These are phyloP conservation scores for Petrolisthes manimaculis DNA, from an alignment of 2,888 invertebrate species.

Conservation along the genomic window DNA sequence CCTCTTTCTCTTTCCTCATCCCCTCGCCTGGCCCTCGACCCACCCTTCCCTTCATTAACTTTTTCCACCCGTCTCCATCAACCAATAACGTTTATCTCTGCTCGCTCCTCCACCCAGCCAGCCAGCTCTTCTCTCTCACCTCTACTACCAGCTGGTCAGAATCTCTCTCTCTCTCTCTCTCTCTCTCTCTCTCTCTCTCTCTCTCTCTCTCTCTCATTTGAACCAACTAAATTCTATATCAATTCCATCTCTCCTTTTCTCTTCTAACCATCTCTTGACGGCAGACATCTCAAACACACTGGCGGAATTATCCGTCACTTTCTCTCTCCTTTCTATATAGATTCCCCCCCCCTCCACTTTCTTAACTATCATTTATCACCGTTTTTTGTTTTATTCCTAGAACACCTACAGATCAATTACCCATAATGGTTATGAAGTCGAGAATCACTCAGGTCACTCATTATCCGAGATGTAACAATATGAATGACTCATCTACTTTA, in stretches of 20 bases:
- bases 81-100: slow-evolving; percentile 42
- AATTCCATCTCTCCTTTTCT: background rate
- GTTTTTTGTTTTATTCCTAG: too few species aligned
- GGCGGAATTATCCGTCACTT: too few species aligned
- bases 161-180: slow-evolving; percentile 7
- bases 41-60: slow-evolving; percentile 29
- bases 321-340: too few species aligned
- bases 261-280: background rate
- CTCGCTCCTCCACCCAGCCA: background rate
- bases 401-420: too few species aligned
- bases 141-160: background rate
- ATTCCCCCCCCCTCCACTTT: too few species aligned
- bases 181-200: background rate
- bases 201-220: background rate
- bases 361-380: too few species aligned
- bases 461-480: too few species aligned
- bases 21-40: background rate
- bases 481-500: too few species aligned
- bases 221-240: background rate
- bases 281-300: too few species aligned
- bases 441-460: too few species aligned
- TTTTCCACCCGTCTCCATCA: slow-evolving; percentile 40
- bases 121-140: background rate
- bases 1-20: background rate
- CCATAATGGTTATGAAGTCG: too few species aligned